Percentiles rank a stretch among this genome's conserved stretches.
These are phyloP conservation scores for Pelecanus crispus DNA, from an alignment of 2,113 vertebrate genomes.

Conservation along the genomic window DNA sequence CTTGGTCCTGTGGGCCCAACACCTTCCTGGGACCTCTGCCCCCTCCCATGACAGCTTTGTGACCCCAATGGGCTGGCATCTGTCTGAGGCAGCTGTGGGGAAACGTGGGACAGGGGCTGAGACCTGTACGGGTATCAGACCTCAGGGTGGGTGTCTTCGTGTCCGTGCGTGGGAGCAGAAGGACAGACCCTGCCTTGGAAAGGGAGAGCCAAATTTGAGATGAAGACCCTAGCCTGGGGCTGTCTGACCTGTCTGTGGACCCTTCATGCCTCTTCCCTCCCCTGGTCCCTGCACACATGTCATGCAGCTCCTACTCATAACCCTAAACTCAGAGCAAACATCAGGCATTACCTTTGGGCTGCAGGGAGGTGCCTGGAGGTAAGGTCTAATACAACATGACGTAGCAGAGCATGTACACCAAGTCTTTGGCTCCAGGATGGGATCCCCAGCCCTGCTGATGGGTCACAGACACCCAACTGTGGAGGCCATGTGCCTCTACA, in stretches of 20 bases:
- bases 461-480: accelerated
- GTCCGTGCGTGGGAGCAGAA: accelerated
- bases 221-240: neutral
- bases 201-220: neutral
- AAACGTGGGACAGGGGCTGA: neutral
- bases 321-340: neutral
- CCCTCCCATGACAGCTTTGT: neutral
- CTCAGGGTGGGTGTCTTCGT: accelerated
- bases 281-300: accelerated
- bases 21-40: neutral
- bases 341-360: neutral
- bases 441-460: neutral
- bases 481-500: accelerated
- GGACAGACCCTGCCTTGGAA: neutral
- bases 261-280: neutral
- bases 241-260: neutral
- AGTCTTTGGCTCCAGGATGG: neutral
- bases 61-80: too few species aligned
- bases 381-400: neutral
- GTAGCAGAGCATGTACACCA: neutral
- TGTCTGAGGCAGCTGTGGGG: accelerated
- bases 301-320: neutral
- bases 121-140: accelerated
- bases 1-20: neutral
- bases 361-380: neutral